phyloP scores from a whole-genome alignment of 2,113 vertebrate species.

The Mormyrus lacerda region DNA sequence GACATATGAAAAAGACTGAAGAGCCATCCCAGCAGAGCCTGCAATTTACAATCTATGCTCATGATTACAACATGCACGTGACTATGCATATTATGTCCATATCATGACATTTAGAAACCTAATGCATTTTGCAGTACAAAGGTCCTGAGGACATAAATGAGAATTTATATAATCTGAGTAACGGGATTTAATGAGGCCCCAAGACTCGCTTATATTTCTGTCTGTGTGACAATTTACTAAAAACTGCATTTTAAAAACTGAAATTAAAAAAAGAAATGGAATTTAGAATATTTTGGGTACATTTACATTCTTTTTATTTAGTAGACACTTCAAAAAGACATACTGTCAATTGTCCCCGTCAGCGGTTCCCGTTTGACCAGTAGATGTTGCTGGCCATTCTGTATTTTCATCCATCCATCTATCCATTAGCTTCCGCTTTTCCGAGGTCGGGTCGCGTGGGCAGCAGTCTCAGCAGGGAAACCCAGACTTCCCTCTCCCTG shows the following conservation, averaged over 20 bases:
- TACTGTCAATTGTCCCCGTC: background rate
- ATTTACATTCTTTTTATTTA: background rate
- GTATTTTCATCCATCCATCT: no score
- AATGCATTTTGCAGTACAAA: background rate
- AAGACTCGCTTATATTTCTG: background rate
- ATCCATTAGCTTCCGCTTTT: no score
- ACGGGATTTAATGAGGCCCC: background rate
- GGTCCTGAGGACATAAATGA: background rate
- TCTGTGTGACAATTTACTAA: background rate
- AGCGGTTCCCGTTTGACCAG: background rate
- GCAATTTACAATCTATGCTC: background rate
- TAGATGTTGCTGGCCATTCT: background rate
- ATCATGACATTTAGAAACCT: background rate
- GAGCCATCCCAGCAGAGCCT: background rate
- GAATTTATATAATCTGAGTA: background rate
- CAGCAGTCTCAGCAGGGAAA: no score
- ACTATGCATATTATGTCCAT: background rate
- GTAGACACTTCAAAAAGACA: background rate
- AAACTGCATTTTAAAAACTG: background rate
- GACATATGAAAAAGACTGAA: background rate
- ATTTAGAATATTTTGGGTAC: background rate
- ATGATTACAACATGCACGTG: background rate
- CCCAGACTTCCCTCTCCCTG: no score
- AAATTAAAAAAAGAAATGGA: background rate
- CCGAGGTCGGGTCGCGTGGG: no score